Evolutionary conservation across 1,140 invertebrate species (phyloP), one percentile per base, ranked within the genome.

Genomic region (Drosophila bocki): DNA sequence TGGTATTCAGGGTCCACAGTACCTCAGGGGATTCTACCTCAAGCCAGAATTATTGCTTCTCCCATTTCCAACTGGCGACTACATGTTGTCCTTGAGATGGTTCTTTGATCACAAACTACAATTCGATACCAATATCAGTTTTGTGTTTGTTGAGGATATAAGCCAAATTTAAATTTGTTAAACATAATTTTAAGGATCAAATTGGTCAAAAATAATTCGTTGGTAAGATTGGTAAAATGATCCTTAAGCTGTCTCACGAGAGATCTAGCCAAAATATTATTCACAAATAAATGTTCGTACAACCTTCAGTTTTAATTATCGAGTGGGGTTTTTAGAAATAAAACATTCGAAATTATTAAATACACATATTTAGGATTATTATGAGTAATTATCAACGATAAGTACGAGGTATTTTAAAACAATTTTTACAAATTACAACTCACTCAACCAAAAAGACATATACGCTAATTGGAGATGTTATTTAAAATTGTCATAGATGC

Each of bases 61-160:
- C 1, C 71, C 69, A 0, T 15, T 74, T 29, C 71, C 71, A 37
- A 48, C 57, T 41, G 68, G 68, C 15, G 71, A 75, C 12, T 75
- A 75, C 29, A n/a, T 62, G 48, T n/a, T 75, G 4, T 11, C 33
- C 0, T 11, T 56, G 8, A 9, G 32, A 5, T 75, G 58, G 58
- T 7, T 39, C 1, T 64, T 50, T 11, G 13, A 57, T 33, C 26
- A 22, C 3, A 75, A 35, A 17, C 12, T 29, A 7, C 50, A 63
- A 37, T 44, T 57, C 11, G 50, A 63, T 62, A 63, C 58, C 5
- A 75, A 75, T 29, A 26, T 75, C 2, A 42, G 29, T 33, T 75
- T 56, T 39, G 2, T 7, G 32, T 75, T 56, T 29, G 22, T 63
- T 4, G 69, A 74, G 51, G 44, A 71, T 19, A 5, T 53, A 17